phyloP scores from a whole-genome alignment of 2,888 invertebrate genomes.

The Drosophila atroscutellata region DNA sequence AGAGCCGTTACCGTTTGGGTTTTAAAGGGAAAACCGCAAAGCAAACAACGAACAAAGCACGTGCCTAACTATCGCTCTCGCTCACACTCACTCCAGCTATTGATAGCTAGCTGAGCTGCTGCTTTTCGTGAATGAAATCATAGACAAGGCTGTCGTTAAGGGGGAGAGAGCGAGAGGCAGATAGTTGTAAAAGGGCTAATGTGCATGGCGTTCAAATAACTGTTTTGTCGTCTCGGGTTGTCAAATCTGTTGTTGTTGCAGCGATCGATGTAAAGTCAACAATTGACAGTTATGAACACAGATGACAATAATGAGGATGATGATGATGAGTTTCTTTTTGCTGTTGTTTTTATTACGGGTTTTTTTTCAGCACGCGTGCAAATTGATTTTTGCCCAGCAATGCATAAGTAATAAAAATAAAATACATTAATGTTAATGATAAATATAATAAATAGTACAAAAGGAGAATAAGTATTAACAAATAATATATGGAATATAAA shows the following conservation, averaged over 20 bases:
- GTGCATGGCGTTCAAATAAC: constrained; percentile 57
- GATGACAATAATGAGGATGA: constrained; percentile 68
- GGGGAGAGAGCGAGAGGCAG: neutral
- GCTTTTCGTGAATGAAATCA: constrained; percentile 55
- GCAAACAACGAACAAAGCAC: constrained; percentile 38
- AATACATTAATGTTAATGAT: neutral
- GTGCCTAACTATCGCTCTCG: constrained; percentile 28
- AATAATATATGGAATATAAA: neutral
- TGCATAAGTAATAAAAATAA: neutral
- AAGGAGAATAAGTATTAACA: neutral
- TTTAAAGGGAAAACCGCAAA: constrained; percentile 50
- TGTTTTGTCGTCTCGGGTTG: constrained; percentile 36
- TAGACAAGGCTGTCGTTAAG: neutral
- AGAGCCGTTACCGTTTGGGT: constrained; percentile 51
- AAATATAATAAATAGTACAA: neutral
- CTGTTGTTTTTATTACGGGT: constrained; percentile 11
- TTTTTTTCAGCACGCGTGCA: constrained; percentile 28
- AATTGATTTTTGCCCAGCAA: neutral
- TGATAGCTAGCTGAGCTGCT: neutral
- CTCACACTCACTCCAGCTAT: neutral
- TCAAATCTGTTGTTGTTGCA: constrained; percentile 47
- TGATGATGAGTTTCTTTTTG: constrained; percentile 37
- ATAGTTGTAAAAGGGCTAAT: constrained; percentile 44
- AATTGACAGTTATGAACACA: constrained; percentile 79
- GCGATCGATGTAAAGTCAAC: constrained; percentile 69